phyloP scores from a whole-genome alignment of 2,113 vertebrate species.

The Polyodon spathula region DNA sequence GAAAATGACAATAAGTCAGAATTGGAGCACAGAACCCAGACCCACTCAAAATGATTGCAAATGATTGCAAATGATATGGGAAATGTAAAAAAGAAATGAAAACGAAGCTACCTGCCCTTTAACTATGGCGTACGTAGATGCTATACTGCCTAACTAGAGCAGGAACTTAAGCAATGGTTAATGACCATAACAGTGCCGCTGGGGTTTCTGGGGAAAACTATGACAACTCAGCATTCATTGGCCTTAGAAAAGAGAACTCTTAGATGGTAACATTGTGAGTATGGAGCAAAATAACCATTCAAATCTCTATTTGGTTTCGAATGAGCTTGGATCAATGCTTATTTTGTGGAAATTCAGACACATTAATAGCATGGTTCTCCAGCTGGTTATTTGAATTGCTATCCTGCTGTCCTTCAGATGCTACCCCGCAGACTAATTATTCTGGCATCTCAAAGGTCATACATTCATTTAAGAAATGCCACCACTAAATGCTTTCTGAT shows the following conservation, averaged over 20 bases:
- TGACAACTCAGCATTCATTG: neutral
- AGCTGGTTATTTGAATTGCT: conserved; percentile 21
- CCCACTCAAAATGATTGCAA: too few relatives aligned
- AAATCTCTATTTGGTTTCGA: conserved; percentile 7
- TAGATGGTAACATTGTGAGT: neutral
- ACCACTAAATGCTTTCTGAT: conserved; percentile 11
- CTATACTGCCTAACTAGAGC: neutral
- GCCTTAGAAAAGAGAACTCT: conserved; percentile 6
- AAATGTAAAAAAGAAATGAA: too few relatives aligned
- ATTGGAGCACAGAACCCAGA: too few relatives aligned
- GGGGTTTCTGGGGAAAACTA: neutral
- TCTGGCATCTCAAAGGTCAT: conserved; percentile 23
- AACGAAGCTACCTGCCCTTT: too few relatives aligned
- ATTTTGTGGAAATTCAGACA: conserved; percentile 14
- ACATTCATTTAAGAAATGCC: conserved; percentile 19
- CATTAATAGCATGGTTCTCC: conserved; percentile 12
- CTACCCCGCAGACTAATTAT: conserved; percentile 16
- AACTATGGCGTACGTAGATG: too few relatives aligned
- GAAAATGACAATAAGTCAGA: too few relatives aligned
- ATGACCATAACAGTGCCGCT: neutral
- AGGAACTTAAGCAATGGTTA: neutral
- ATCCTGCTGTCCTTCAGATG: conserved; percentile 22
- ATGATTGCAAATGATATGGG: too few relatives aligned
- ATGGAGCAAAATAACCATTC: conserved; percentile 4
- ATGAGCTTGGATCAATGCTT: conserved; percentile 13